Evolutionary conservation across 2,113 vertebrate species (phyloP).

Genomic region (Phaethon lepturus): DNA sequence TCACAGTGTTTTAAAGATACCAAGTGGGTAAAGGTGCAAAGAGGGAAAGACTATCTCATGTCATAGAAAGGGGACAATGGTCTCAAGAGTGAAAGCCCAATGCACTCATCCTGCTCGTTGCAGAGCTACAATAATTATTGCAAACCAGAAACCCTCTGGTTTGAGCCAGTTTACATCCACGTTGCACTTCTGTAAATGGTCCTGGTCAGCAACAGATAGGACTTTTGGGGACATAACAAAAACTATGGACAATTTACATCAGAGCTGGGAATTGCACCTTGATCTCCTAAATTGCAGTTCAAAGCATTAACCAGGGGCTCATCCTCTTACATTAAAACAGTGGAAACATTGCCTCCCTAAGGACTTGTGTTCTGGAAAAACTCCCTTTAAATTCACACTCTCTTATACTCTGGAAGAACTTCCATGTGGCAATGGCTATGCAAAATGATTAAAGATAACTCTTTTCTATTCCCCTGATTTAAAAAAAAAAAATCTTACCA

Average conservation of each 20-base stretch:
- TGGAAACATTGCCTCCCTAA: not conserved
- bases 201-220: not conserved
- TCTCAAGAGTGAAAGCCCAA: not conserved
- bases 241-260: not conserved
- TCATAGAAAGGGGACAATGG: fast-evolving
- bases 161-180: not conserved
- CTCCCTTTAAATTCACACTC: slow-evolving; percentile 13
- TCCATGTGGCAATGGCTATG: slow-evolving; percentile 33
- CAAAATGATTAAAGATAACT: slow-evolving; percentile 33
- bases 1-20: not conserved
- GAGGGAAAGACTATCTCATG: not conserved
- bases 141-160: not conserved
- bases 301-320: slow-evolving; percentile 23
- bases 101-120: not conserved
- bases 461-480: not conserved
- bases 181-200: not conserved
- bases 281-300: slow-evolving; percentile 39
- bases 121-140: not conserved
- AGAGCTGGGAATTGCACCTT: slow-evolving; percentile 32
- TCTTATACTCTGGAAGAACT: not conserved
- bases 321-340: slow-evolving; percentile 24
- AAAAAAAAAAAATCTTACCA: not conserved
- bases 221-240: not conserved
- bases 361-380: slow-evolving; percentile 27
- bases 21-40: not conserved